These are phyloP conservation scores for Leptopilina boulardi DNA, from an alignment of 1,140 invertebrate species.

Conservation along the genomic window DNA sequence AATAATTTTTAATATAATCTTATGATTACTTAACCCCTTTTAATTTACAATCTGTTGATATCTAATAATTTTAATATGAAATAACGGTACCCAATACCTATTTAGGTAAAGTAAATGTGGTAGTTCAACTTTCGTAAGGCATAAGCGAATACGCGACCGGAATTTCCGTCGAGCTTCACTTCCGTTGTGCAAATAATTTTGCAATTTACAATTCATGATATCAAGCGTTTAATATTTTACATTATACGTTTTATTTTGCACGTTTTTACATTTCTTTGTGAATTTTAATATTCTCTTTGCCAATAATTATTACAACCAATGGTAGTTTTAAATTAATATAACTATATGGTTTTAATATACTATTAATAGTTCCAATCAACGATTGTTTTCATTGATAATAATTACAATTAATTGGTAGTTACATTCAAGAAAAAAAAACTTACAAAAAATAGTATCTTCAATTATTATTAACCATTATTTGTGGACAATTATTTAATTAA, in stretches of 20 bases:
- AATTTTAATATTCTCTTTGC: not conserved
- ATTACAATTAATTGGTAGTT: too few relatives aligned
- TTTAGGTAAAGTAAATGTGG: conserved; percentile 23
- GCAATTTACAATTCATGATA: conserved; percentile 1
- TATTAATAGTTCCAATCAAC: too few relatives aligned
- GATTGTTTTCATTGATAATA: too few relatives aligned
- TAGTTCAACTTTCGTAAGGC: conserved; percentile 6
- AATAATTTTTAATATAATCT: not conserved
- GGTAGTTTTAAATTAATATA: too few relatives aligned
- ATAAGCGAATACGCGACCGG: conserved; percentile 11
- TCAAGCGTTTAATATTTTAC: not conserved
- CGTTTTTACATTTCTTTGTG: not conserved
- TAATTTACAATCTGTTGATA: not conserved
- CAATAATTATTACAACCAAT: too few relatives aligned
- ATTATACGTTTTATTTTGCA: not conserved
- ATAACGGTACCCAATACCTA: not conserved
- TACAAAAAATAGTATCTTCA: too few relatives aligned
- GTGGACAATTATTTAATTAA: too few relatives aligned
- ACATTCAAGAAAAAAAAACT: too few relatives aligned
- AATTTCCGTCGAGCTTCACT: conserved; percentile 21
- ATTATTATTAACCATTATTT: too few relatives aligned
- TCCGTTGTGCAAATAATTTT: conserved; percentile 20
- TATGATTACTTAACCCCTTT: not conserved
- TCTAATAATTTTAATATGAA: not conserved
- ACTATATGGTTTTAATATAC: too few relatives aligned